Evolutionary conservation across 2,797 vertebrate species (phyloP).

Genomic region (Anas bernieri): DNA sequence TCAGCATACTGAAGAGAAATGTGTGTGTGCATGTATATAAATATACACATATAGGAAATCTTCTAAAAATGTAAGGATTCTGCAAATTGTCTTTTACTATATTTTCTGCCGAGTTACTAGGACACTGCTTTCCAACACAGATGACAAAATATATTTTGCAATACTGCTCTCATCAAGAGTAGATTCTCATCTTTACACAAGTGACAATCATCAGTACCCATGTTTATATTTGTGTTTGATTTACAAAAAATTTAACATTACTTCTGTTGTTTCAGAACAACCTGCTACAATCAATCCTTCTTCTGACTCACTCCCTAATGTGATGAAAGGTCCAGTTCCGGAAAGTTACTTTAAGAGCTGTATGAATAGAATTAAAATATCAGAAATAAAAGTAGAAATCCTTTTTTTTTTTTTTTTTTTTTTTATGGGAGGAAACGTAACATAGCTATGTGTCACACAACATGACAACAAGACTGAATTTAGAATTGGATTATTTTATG

Average conservation of each 20-base stretch:
- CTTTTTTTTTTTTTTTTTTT: neutral
- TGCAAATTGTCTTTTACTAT: neutral
- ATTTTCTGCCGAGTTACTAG: neutral
- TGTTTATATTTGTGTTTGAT: neutral
- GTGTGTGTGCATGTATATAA: neutral
- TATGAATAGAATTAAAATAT: neutral
- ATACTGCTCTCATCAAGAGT: neutral
- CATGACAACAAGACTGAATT: neutral
- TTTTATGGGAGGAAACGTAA: neutral
- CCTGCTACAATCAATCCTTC: neutral
- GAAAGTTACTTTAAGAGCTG: neutral
- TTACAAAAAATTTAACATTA: neutral
- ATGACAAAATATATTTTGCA: neutral
- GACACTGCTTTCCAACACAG: neutral
- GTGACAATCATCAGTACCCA: neutral
- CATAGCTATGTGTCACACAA: neutral
- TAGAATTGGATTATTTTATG: neutral
- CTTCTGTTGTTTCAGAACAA: neutral
- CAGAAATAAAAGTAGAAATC: constrained; percentile 6
- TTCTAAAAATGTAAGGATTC: neutral
- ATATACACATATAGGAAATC: neutral
- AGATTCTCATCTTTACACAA: neutral
- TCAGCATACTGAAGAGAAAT: neutral
- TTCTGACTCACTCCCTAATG: neutral
- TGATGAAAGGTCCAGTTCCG: neutral